Evolutionary conservation across 2,888 invertebrate species (phyloP), one percentile per base, ranked within the genome.

Genomic region (Amphipyra berbera): DNA sequence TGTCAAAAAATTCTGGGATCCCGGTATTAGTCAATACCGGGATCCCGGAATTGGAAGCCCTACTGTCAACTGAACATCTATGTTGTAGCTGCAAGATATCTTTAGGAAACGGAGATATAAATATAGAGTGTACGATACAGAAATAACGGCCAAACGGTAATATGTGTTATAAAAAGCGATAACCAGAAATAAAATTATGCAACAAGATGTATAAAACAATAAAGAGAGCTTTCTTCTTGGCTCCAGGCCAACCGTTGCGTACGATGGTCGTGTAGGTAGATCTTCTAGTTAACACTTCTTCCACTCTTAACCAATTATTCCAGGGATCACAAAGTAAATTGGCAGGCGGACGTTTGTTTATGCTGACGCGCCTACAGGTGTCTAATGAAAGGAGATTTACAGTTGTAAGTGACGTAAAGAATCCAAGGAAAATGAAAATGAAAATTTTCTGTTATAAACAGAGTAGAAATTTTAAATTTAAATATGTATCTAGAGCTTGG

Each of bases 151-250:
- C 60, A 33, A 66, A 60, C 67, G 61, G 76, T 66, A 64, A 65
- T 68, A 67, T 66, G 76, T 62, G 68, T 62, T 82, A 78, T 74
- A 78, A 78, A 71, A 78, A 76, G 63, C 62, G 44, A 55, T 68
- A 74, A 76, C 61, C 61, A 68, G 66, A 74, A 82, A 80, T 83
- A 81, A 83, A 83, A 83, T 84, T 82, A 85, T 84, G 87, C 85
- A 87, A 86, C 67, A 74, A 78, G 65, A 75, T 59, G 70, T 77
- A 82, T 78, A 81, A 81, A 83, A 81, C 72, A 78, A 73, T 79
- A 79, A 77, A 76, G 68, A 76, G 65, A 77, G 76, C 77, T 85
- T 80, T 82, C 76, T 74, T 41, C 47, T 68, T 89, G 89, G 89
- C 84, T 35, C 0, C 3, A 0, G 10, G 66, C 86, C 89, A 88